phyloP scores from a whole-genome alignment of 1,140 invertebrate genomes.

The Stenopsyche tienmushanensis region DNA sequence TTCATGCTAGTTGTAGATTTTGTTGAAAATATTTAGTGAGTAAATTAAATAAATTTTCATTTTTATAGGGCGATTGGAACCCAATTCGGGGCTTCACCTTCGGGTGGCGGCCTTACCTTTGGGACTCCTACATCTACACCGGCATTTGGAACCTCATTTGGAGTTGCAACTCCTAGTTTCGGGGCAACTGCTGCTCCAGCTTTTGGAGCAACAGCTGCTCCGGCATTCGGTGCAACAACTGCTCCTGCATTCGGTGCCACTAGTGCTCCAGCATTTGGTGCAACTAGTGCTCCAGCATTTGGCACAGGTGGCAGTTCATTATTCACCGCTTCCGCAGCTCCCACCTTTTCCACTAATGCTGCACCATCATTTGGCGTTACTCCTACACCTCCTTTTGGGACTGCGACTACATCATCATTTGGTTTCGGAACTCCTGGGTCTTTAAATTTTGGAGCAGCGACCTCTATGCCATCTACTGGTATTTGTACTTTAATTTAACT shows the following conservation, averaged over 20 bases:
- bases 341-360: not conserved
- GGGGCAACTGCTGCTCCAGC: slow-evolving; percentile 36
- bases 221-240: slow-evolving; percentile 41
- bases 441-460: slow-evolving; percentile 16
- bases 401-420: not conserved
- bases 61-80: not conserved
- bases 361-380: not conserved
- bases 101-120: slow-evolving; percentile 39
- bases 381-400: not conserved
- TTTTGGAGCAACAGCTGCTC: slow-evolving; percentile 41
- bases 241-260: slow-evolving; percentile 43
- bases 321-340: too few relatives aligned
- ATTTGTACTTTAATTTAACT: too few relatives aligned
- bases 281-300: slow-evolving; percentile 33
- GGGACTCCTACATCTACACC: slow-evolving; percentile 34
- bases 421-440: not conserved
- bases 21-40: too few relatives aligned
- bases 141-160: slow-evolving; percentile 36
- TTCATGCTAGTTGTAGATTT: too few relatives aligned
- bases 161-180: slow-evolving; percentile 40
- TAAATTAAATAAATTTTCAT: too few relatives aligned
- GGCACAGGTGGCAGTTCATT: too few relatives aligned
- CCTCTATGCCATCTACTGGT: not conserved
- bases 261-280: slow-evolving; percentile 33
- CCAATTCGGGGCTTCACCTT: slow-evolving; percentile 17